phyloP scores from a whole-genome alignment of 2,797 vertebrate genomes.

The Sebastes glaucus region DNA sequence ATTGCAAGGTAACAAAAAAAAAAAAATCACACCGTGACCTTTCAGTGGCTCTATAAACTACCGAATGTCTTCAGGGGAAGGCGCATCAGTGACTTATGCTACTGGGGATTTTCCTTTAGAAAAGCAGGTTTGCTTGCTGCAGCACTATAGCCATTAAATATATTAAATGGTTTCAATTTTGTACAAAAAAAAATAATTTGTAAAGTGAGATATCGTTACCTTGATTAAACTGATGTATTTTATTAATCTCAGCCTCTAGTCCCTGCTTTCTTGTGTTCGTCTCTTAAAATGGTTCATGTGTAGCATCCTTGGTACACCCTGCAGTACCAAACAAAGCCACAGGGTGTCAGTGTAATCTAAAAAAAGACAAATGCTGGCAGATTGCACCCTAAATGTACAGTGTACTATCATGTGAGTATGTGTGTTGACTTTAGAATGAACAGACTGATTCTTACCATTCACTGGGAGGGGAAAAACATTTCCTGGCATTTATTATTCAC shows the following conservation, averaged over 20 bases:
- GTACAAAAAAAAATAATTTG: constrained; percentile 28
- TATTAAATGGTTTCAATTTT: constrained; percentile 11
- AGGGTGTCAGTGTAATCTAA: constrained; percentile 40
- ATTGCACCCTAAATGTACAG: neutral
- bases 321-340: constrained; percentile 53
- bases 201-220: constrained; percentile 36
- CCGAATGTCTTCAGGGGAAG: neutral
- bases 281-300: neutral
- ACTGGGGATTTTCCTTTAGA: neutral
- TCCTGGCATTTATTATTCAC: constrained; percentile 87
- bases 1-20: neutral
- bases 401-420: neutral
- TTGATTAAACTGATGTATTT: constrained; percentile 62
- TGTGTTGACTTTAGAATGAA: constrained; percentile 1
- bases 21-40: neutral
- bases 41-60: neutral
- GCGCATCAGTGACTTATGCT: neutral
- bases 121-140: constrained; percentile 30
- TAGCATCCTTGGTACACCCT: neutral
- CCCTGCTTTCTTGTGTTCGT: neutral
- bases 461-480: constrained; percentile 62
- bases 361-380: neutral
- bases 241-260: constrained; percentile 17
- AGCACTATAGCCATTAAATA: neutral
- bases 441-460: constrained; percentile 10